Evolutionary conservation across 2,113 vertebrate genomes (phyloP), one percentile per base, ranked within the genome.

Genomic region (Theropithecus gelada): DNA sequence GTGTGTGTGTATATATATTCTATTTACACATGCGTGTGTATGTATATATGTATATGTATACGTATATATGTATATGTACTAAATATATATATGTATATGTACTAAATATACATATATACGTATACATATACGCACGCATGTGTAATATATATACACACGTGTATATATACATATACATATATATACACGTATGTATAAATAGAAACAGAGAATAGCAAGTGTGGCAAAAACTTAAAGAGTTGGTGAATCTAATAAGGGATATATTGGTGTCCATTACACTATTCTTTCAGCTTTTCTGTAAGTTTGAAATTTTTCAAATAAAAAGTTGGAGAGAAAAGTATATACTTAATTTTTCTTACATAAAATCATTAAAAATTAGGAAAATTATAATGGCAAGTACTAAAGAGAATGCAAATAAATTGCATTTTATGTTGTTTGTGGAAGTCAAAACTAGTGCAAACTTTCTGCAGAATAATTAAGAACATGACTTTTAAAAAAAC

Each of bases 231-330:
- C 61, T 84, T 52, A 50, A 61, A 64, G 48, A 55, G 23, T 5
- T 93, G 40, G 10, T 13, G 48, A 92, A 73, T 48, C 2, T 61
- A 88, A 57, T 64, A 35, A 92, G 38, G 8, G 2, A 6, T 35
- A 3, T 45, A 23, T 5, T 27, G 27, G 16, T 82, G 11, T 50
- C 32, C 38, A 45, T 83, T 55, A 88, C 23, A 73, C 55, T 76
- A 27, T 35, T 89, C 32, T 90, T 80, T 66, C 82, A 73, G 8
- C 3, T 88, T 87, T 76, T 90, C 10, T 84, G 1, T 57, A 88
- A 68, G n/a, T 73, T 70, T 93, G 64, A 96, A 91, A 81, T 10
- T 82, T 93, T 86, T 72, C 61, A 92, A 93, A 81, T 73, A 79
- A 90, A 87, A 96, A 70, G 32, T 52, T 88, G 50, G 18, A 84